phyloP scores from a whole-genome alignment of 2,888 invertebrate genomes.

The Nomada lathburiana region DNA sequence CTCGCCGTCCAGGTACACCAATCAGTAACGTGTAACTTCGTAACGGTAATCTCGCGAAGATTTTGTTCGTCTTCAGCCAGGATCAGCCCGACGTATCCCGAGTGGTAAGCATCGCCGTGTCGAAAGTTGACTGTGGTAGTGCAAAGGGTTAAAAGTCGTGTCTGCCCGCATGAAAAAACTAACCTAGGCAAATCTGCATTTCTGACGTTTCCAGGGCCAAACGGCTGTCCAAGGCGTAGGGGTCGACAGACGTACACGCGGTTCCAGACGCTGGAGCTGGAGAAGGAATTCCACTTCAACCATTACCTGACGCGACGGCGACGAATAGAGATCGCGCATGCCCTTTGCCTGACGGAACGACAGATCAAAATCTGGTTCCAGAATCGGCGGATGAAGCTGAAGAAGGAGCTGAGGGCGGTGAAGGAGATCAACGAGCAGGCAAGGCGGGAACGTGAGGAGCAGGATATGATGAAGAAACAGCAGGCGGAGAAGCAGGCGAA shows the following conservation, averaged over 20 bases:
- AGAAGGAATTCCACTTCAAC: conserved; percentile 99
- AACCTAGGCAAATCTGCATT: conserved; percentile 64
- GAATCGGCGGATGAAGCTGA: conserved; percentile 98
- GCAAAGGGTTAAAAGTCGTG: conserved; percentile 48
- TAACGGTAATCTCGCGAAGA: background rate
- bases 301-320: conserved; percentile 98
- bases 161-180: conserved; percentile 57
- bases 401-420: conserved; percentile 97
- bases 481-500: conserved; percentile 95
- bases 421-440: conserved; percentile 98
- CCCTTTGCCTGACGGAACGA: conserved; percentile 97
- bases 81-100: background rate
- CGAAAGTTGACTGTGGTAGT: conserved; percentile 52
- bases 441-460: conserved; percentile 94
- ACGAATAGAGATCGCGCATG: conserved; percentile 98
- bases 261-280: conserved; percentile 98
- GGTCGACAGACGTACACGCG: conserved; percentile 99
- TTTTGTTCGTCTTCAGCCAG: background rate
- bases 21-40: background rate
- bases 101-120: conserved; percentile 25
- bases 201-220: conserved; percentile 92
- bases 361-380: conserved; percentile 99
- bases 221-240: conserved; percentile 96
- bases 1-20: background rate
- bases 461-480: conserved; percentile 95